phyloP scores from a whole-genome alignment of 2,888 invertebrate genomes.

The Apamea epomidion region DNA sequence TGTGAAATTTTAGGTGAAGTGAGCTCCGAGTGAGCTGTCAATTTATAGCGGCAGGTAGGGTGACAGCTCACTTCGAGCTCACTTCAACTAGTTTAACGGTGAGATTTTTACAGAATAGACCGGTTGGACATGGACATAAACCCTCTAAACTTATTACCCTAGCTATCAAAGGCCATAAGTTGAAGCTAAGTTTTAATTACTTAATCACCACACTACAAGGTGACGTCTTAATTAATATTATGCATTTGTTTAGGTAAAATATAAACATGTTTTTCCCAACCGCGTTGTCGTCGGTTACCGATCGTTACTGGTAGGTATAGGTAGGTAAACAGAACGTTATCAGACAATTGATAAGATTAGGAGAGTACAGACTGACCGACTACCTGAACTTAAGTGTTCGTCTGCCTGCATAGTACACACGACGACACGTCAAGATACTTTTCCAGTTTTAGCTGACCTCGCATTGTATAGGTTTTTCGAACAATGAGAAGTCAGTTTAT shows the following conservation, averaged over 20 bases:
- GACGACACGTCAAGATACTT: no score
- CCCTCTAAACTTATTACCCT: no score
- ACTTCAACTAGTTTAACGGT: neutral
- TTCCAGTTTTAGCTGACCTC: no score
- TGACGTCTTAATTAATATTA: slow-evolving; percentile 5
- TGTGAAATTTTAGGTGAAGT: neutral
- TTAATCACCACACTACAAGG: neutral
- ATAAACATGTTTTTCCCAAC: slow-evolving; percentile 21
- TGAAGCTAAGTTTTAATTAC: neutral
- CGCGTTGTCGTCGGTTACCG: slow-evolving; percentile 1
- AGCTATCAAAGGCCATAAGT: neutral
- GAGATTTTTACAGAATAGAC: no score
- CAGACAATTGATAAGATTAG: slow-evolving; percentile 48
- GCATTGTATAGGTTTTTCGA: no score
- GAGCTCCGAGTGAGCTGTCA: neutral
- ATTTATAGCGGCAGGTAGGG: no score
- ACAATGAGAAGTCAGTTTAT: no score
- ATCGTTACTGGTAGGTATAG: slow-evolving; percentile 17
- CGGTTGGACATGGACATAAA: neutral
- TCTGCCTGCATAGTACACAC: neutral
- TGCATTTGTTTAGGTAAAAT: neutral
- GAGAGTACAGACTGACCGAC: slow-evolving; percentile 48
- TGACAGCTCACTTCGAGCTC: neutral
- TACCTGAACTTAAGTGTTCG: slow-evolving; percentile 36
- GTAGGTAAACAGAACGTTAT: slow-evolving; percentile 46